phyloP scores from a whole-genome alignment of 2,888 invertebrate genomes.

The Bombylius major region DNA sequence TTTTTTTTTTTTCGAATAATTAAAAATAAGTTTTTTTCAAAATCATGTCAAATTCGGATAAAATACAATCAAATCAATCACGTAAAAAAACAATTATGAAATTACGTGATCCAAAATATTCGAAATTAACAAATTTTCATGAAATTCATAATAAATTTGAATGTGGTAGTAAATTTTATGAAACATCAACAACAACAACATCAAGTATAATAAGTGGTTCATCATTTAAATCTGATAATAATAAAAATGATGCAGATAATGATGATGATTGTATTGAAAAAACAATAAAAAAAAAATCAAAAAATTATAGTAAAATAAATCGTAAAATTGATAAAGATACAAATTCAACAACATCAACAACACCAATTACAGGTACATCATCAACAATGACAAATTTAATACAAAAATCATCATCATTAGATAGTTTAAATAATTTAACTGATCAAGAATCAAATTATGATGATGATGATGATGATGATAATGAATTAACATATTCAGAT shows the following conservation, averaged over 20 bases:
- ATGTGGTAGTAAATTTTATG: constrained; percentile 3
- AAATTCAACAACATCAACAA: constrained; percentile 5
- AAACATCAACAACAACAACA: neutral
- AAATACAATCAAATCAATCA: constrained; percentile 17
- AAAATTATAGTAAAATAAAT: neutral
- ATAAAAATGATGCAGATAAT: too few species aligned
- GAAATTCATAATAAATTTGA: too few species aligned
- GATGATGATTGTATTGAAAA: constrained; percentile 6
- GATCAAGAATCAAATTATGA: constrained; percentile 40
- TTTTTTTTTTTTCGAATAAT: neutral
- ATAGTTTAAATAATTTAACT: constrained; percentile 56
- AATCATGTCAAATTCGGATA: constrained; percentile 27
- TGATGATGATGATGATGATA: constrained; percentile 45
- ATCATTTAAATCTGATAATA: constrained; percentile 13
- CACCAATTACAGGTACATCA: constrained; percentile 9
- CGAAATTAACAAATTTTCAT: constrained; percentile 23
- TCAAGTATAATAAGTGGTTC: constrained; percentile 2
- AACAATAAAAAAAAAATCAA: neutral
- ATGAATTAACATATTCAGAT: constrained; percentile 44
- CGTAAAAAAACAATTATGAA: constrained; percentile 10
- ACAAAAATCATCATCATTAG: constrained; percentile 43
- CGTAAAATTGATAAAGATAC: neutral
- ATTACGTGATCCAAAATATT: constrained; percentile 24
- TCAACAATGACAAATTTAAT: constrained; percentile 11
- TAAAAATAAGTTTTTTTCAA: neutral